These are phyloP conservation scores for Mustelus asterias DNA, from an alignment of 2,113 vertebrate species.

Conservation along the genomic window DNA sequence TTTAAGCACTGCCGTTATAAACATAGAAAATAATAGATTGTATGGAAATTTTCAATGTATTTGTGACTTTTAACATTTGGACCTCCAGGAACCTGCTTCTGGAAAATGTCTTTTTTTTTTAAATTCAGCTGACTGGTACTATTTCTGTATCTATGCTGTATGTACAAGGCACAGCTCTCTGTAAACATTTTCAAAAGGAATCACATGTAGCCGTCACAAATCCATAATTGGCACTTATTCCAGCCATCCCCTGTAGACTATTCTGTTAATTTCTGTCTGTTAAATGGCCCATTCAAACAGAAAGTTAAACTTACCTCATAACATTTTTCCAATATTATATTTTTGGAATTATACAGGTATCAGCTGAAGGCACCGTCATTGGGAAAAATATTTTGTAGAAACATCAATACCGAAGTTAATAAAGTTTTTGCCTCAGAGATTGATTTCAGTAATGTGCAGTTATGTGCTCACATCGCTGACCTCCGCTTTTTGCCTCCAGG, in stretches of 20 bases:
- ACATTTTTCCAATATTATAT: neutral
- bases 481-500: conserved; percentile 13
- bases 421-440: neutral
- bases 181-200: conserved; percentile 6
- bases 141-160: neutral
- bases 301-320: neutral
- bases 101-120: neutral
- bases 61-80: neutral
- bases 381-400: neutral
- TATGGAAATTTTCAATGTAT: neutral
- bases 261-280: neutral
- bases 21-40: neutral
- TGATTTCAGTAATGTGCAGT: neutral
- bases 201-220: neutral
- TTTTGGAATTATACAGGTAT: neutral
- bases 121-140: neutral
- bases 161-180: neutral
- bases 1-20: neutral
- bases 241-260: neutral
- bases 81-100: neutral
- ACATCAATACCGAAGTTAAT: neutral
- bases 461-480: neutral
- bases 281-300: neutral
- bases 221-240: neutral
- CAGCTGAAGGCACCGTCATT: neutral